phyloP scores from a whole-genome alignment of 2,888 invertebrate species.

The Germaria angustata region DNA sequence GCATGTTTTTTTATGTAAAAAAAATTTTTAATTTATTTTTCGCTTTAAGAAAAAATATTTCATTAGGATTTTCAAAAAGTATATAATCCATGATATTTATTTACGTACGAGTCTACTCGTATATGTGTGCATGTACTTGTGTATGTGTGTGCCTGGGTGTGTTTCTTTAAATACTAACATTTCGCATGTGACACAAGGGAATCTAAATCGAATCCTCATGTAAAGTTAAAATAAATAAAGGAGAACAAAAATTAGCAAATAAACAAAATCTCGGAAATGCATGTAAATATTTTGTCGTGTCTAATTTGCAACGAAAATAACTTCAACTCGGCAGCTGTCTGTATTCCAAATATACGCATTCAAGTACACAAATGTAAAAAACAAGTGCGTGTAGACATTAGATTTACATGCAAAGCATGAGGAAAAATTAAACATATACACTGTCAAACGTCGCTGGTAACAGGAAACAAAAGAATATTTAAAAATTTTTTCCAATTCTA shows the following conservation, averaged over 20 bases:
- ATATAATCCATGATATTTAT: conserved; percentile 24
- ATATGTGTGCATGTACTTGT: neutral
- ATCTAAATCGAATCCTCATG: neutral
- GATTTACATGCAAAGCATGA: too few species aligned
- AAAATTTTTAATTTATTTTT: conserved; percentile 2
- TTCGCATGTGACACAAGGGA: neutral
- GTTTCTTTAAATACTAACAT: conserved; percentile 2
- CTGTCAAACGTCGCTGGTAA: neutral
- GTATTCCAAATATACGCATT: neutral
- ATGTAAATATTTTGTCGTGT: conserved; percentile 22
- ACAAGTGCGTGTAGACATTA: neutral
- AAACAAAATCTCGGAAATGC: conserved; percentile 30
- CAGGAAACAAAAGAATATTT: neutral
- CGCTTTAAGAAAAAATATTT: conserved; percentile 10
- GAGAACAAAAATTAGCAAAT: neutral
- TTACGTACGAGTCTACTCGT: neutral
- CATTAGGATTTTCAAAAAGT: conserved; percentile 4
- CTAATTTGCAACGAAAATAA: conserved; percentile 17
- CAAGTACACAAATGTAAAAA: neutral
- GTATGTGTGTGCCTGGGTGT: neutral
- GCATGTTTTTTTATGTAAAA: neutral
- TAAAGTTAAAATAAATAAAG: neutral
- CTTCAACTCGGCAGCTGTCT: neutral
- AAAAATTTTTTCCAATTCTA: neutral
- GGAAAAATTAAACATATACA: too few species aligned